Percentiles rank a stretch among this genome's conserved stretches.
These are phyloP conservation scores for Spodoptera picta DNA, from an alignment of 2,888 invertebrate genomes.

Conservation along the genomic window DNA sequence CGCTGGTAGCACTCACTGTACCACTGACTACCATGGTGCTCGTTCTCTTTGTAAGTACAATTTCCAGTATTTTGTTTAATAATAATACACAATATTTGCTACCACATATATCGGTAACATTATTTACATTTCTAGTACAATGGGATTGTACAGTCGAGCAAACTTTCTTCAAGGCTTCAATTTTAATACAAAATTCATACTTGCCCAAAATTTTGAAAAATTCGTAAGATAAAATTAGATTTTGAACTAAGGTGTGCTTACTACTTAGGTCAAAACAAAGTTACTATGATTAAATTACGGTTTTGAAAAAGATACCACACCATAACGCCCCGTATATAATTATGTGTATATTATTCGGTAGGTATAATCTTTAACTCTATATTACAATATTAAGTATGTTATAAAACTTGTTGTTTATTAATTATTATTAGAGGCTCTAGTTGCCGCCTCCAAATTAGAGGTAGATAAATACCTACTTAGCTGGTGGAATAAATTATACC, in stretches of 20 bases:
- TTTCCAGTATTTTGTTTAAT: background rate
- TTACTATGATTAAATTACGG: background rate
- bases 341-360: conserved; percentile 7
- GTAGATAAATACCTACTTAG: too few species aligned
- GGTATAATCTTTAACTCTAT: background rate
- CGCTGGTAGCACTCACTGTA: conserved; percentile 82
- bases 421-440: background rate
- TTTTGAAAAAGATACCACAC: background rate
- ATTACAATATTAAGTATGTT: conserved; percentile 9
- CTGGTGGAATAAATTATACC: background rate
- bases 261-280: background rate
- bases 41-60: conserved; percentile 84
- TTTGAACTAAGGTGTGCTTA: too few species aligned
- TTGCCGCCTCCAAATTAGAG: conserved; percentile 9
- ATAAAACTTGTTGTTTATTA: conserved; percentile 19
- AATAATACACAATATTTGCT: background rate
- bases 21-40: conserved; percentile 85
- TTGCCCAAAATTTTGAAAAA: too few species aligned
- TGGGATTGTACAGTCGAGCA: too few species aligned
- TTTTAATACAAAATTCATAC: too few species aligned
- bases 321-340: background rate
- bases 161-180: too few species aligned
- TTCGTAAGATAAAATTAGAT: too few species aligned
- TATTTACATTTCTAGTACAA: too few species aligned
- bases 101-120: background rate